Base-by-base conservation (phyloP, 2,797 vertebrate species). In the Hypotaenidia okinawae region DNA sequence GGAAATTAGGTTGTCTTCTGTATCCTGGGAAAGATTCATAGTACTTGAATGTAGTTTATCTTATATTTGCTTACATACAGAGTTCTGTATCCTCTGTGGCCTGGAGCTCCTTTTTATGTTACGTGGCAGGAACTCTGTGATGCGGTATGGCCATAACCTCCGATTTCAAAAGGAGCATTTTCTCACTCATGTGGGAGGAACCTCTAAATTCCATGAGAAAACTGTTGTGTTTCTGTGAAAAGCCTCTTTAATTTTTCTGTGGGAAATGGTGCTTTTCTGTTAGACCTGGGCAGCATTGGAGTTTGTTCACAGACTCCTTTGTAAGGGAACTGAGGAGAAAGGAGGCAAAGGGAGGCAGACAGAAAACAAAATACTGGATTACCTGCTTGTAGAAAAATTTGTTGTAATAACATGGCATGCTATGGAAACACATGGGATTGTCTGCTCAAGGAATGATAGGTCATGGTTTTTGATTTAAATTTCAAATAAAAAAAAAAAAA, bases 41-140 rank as follows among this genome's bases (percentile, higher is more conserved):
- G 16, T 66, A 16, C 6, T 84, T 22, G 63, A 63, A 76, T 69
- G 7, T 33, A 33, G 43, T 70, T 94, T 79, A 13, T 49, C 51
- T 83, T 63, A 52, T 55, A 37, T 70, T 85, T 91, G 17, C 25
- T 16, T 37, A 13, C 0, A 0, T 39, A 7, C 39, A 4, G 16
- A 18, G 14, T 68, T 70, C 10, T 63, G 37, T 82, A 39, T 49
- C 16, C 21, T 66, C 33, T 43, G 43, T 70, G 81, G 19, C 32
- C 35, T 78, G 45, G 27, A 58, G 35, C 13, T 69, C 15, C 52
- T n/a, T 54, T 30, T 54, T 54, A 54, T 17, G 25, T 30, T 54
- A 54, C 18, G 28, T 10, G 28, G 16, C 63, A 63, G 59, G 22
- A 70, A 16, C 11, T 79, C 33, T 79, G 24, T 74, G 41, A 30